A percentile compares a stretch with the other conserved stretches of the same genome.
Evolutionary conservation across 2,113 vertebrate genomes (phyloP).

Genomic region (Actenoides hombroni): DNA sequence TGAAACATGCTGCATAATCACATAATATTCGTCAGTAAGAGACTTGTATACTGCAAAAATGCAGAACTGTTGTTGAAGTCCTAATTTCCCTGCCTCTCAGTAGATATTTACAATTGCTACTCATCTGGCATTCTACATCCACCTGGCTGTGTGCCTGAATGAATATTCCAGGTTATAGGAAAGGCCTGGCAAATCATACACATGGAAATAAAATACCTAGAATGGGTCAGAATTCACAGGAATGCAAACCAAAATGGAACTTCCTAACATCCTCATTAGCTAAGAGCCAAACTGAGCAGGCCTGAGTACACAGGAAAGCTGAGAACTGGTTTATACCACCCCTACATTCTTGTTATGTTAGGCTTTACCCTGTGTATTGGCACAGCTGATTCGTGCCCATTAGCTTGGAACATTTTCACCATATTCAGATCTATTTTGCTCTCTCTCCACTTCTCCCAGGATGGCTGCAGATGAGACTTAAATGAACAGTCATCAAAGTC

Average conservation of each 20-base stretch:
- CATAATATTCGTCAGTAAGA: not conserved
- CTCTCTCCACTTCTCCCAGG: not conserved
- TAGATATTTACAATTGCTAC: not conserved
- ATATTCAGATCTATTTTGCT: not conserved
- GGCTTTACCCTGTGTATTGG: not conserved
- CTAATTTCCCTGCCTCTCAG: not conserved
- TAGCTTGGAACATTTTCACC: not conserved
- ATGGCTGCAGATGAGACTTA: not conserved
- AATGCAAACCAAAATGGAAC: not conserved
- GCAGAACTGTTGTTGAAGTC: not conserved
- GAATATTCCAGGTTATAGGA: not conserved
- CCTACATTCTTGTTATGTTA: rapidly evolving
- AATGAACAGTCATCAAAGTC: not conserved
- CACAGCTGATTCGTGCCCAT: not conserved
- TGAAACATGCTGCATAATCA: not conserved
- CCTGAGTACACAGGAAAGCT: not conserved
- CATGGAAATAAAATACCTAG: not conserved
- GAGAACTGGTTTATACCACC: not conserved
- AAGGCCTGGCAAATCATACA: not conserved
- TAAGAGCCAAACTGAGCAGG: not conserved
- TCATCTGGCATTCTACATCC: not conserved
- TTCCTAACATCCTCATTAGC: not conserved
- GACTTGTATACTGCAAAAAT: not conserved
- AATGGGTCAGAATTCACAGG: not conserved
- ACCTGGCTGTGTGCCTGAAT: not conserved